Percentiles rank a stretch among this genome's conserved stretches.
Conservation (phyloP, 2,797 vertebrate species). For the Etheostoma nigrum region DNA sequence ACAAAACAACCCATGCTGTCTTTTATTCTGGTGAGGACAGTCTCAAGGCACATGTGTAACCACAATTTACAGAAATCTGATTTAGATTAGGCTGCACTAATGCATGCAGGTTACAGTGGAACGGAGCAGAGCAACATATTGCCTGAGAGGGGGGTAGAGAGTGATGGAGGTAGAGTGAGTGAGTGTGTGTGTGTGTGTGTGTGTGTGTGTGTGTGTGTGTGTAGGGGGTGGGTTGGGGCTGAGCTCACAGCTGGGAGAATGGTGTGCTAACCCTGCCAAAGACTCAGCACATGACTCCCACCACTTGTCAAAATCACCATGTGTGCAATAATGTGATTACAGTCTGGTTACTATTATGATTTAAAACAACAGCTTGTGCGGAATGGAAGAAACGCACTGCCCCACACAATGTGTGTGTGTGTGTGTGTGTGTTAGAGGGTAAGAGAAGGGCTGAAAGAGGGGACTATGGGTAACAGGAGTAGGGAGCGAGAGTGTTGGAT, state of each 20-base stretch:
- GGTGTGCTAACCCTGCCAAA: slow-evolving; percentile 91
- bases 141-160: slow-evolving; percentile 74
- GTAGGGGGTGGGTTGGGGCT: slow-evolving; percentile 51
- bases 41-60: slow-evolving; percentile 63
- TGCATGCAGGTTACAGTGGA: slow-evolving; percentile 74
- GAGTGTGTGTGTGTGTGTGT: slow-evolving; percentile 38
- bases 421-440: slow-evolving; percentile 74
- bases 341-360: slow-evolving; percentile 98
- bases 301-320: slow-evolving; percentile 94
- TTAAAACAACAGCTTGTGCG: slow-evolving; percentile 96
- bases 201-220: slow-evolving; percentile 53
- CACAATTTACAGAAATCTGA: slow-evolving; percentile 75
- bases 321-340: slow-evolving; percentile 98
- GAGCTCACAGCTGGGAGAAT: slow-evolving; percentile 95
- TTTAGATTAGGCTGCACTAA: slow-evolving; percentile 74
- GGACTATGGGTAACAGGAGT: slow-evolving; percentile 52
- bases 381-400: slow-evolving; percentile 90
- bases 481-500: slow-evolving; percentile 71
- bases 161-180: slow-evolving; percentile 43
- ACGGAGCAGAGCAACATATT: slow-evolving; percentile 83
- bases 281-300: slow-evolving; percentile 96
- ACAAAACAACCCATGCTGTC: slow-evolving; percentile 45
- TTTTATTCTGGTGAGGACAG: slow-evolving; percentile 29
- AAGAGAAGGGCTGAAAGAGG: slow-evolving; percentile 40
- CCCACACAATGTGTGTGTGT: slow-evolving; percentile 70